Conservation (phyloP, 1,140 invertebrate species). For the Caenorhabditis briggsae region DNA sequence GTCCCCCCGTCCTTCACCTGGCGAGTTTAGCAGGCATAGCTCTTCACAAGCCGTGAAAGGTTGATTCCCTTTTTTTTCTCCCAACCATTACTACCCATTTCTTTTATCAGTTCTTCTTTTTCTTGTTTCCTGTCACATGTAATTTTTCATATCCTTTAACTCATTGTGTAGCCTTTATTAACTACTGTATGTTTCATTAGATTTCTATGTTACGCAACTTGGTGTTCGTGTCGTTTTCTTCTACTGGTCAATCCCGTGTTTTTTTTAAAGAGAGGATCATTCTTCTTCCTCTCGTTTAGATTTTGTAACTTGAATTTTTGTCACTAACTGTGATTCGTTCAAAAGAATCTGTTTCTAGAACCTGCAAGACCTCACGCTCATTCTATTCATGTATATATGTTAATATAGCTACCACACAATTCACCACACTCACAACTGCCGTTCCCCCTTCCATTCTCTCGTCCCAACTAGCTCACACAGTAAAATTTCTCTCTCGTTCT, state of each 20-base stretch:
- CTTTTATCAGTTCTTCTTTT: neutral
- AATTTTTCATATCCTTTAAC: constrained; percentile 36
- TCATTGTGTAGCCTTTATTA: neutral
- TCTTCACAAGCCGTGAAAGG: constrained; percentile 38
- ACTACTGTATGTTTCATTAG: constrained; percentile 38
- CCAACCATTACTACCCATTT: neutral
- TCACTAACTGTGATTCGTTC: constrained; percentile 11
- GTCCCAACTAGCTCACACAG: constrained; percentile 6
- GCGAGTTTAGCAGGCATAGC: constrained; percentile 29
- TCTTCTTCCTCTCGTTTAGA: constrained; percentile 9
- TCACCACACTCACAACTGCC: neutral
- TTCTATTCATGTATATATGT: constrained; percentile 3
- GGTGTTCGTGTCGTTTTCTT: constrained; percentile 48
- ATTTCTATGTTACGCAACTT: constrained; percentile 36
- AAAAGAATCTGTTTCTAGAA: neutral
- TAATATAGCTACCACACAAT: neutral
- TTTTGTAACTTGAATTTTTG: constrained; percentile 32
- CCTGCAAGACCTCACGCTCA: no score
- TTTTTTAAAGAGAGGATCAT: constrained; percentile 1
- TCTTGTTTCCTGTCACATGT: constrained; percentile 25
- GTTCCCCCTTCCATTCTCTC: neutral
- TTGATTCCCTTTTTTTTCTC: neutral
- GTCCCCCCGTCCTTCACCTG: constrained; percentile 39
- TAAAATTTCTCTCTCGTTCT: neutral
- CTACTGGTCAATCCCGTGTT: constrained; percentile 30